Evolutionary conservation across 2,888 invertebrate species (phyloP).

Genomic region (Conchocele bisecta): DNA sequence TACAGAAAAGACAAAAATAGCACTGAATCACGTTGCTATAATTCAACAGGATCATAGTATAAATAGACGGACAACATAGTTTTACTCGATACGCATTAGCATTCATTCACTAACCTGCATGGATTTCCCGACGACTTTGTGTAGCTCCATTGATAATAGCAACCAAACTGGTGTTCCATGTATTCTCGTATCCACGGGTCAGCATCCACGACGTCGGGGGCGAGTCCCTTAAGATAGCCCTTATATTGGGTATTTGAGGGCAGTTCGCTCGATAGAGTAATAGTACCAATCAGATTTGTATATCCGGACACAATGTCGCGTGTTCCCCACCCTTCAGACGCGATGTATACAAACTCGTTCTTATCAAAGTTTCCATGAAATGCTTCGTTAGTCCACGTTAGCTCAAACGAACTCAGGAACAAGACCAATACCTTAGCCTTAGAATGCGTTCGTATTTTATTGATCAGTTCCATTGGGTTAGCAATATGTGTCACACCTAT

Average conservation of each 20-base stretch:
- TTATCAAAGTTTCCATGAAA: constrained; percentile 21
- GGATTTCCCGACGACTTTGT: constrained; percentile 36
- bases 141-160: constrained; percentile 60
- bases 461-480: constrained; percentile 13
- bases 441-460: constrained; percentile 16
- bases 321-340: constrained; percentile 59
- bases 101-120: constrained; percentile 49
- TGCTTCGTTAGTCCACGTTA: not conserved
- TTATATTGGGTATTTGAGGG: constrained; percentile 33
- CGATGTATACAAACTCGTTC: constrained; percentile 51
- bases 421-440: constrained; percentile 47
- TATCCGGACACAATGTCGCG: constrained; percentile 22
- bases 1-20: no score
- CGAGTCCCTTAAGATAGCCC: constrained; percentile 29
- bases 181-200: constrained; percentile 54
- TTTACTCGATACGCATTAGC: no score
- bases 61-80: no score
- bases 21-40: no score
- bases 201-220: not conserved
- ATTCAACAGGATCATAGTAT: no score
- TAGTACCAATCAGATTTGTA: constrained; percentile 37
- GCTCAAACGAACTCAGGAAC: constrained; percentile 50
- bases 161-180: constrained; percentile 47
- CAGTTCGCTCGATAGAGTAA: constrained; percentile 50
- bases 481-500: constrained; percentile 28